Evolutionary conservation across 2,113 vertebrate genomes (phyloP).

Genomic region (Epinephelus fuscoguttatus): DNA sequence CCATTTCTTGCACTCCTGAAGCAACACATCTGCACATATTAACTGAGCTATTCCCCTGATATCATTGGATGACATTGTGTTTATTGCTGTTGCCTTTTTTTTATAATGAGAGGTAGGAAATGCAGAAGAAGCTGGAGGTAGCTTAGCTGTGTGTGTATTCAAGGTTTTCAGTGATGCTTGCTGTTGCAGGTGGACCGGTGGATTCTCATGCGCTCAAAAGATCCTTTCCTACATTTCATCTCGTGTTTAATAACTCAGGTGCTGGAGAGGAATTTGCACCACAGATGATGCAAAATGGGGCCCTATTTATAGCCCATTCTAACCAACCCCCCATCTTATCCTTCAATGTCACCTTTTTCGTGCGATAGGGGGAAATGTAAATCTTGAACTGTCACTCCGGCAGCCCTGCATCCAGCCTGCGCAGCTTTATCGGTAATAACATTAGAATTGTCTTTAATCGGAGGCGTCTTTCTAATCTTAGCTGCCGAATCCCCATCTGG

Average conservation of each 20-base stretch:
- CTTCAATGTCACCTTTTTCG: slow-evolving; percentile 65
- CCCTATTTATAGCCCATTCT: slow-evolving; percentile 58
- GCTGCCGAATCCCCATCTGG: slow-evolving; percentile 72
- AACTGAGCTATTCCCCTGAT: slow-evolving; percentile 10
- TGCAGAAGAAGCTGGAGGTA: slow-evolving; percentile 24
- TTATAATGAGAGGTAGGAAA: neutral
- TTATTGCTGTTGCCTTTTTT: slow-evolving; percentile 9
- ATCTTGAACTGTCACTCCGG: neutral
- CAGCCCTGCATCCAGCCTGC: slow-evolving; percentile 5
- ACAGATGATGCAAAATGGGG: slow-evolving; percentile 47
- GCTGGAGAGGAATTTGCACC: slow-evolving; percentile 33
- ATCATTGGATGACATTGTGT: slow-evolving; percentile 84
- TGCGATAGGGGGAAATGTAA: slow-evolving; percentile 32
- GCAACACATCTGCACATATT: neutral
- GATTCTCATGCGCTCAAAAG: neutral
- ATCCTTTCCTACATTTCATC: neutral
- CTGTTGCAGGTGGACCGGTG: slow-evolving; percentile 11
- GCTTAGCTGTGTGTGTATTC: slow-evolving; percentile 27
- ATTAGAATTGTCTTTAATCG: slow-evolving; percentile 70
- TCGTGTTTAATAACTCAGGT: slow-evolving; percentile 11
- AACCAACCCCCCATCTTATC: slow-evolving; percentile 29
- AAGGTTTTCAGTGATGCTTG: slow-evolving; percentile 21
- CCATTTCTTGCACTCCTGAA: neutral
- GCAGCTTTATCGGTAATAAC: slow-evolving; percentile 59
- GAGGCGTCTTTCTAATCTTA: slow-evolving; percentile 70